These are phyloP conservation scores for Chouioia cunea DNA, from an alignment of 2,888 invertebrate species.

Conservation along the genomic window DNA sequence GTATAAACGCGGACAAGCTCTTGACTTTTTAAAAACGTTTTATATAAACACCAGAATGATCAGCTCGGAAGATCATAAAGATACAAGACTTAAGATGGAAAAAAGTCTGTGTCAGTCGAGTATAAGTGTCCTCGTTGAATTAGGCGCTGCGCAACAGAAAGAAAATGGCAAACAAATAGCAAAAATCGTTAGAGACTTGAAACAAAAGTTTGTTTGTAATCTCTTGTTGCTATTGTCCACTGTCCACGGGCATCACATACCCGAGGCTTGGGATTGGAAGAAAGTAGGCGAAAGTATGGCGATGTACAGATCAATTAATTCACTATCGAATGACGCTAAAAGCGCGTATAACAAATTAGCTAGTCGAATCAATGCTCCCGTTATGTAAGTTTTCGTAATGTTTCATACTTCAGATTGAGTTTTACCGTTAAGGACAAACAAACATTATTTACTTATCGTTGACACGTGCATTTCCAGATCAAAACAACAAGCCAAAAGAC, in stretches of 20 bases:
- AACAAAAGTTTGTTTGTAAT: slow-evolving; percentile 73
- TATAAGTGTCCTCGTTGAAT: slow-evolving; percentile 65
- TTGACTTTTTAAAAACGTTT: slow-evolving; percentile 76
- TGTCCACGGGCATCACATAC: slow-evolving; percentile 59
- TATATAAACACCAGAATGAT: slow-evolving; percentile 74
- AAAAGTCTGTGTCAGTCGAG: slow-evolving; percentile 68
- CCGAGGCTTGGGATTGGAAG: slow-evolving; percentile 67
- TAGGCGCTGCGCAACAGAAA: slow-evolving; percentile 54
- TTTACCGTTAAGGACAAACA: not conserved
- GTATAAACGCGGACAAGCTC: slow-evolving; percentile 77
- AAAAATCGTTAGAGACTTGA: slow-evolving; percentile 63
- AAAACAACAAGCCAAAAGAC: slow-evolving; percentile 20
- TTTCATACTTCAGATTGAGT: slow-evolving; percentile 3
- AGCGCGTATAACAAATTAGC: slow-evolving; percentile 69
- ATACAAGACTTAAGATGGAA: slow-evolving; percentile 69
- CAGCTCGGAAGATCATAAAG: slow-evolving; percentile 65
- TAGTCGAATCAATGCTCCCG: slow-evolving; percentile 62
- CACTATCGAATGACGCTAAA: slow-evolving; percentile 68
- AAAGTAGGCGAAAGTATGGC: slow-evolving; percentile 63
- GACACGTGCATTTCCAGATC: slow-evolving; percentile 10
- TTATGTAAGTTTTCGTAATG: slow-evolving; percentile 52
- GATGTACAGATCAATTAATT: slow-evolving; percentile 63
- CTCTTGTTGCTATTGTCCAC: slow-evolving; percentile 72
- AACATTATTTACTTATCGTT: not conserved
- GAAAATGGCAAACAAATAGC: slow-evolving; percentile 42